phyloP scores from a whole-genome alignment of 2,113 vertebrate genomes.

The Phrynosoma blainvillii region DNA sequence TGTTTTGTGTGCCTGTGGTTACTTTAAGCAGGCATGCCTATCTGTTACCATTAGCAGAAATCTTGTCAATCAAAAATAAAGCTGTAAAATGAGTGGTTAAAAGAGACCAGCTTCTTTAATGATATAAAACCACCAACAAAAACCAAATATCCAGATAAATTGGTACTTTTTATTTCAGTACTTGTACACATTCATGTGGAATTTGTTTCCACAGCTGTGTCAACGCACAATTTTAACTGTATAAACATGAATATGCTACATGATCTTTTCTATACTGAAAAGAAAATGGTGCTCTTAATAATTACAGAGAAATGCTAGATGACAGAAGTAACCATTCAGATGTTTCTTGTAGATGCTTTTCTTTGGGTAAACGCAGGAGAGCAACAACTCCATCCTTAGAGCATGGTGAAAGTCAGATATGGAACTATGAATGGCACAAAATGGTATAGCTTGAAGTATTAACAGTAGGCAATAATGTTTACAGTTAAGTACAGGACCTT shows the following conservation, averaged over 20 bases:
- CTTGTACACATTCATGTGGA: constrained; percentile 63
- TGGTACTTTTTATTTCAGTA: constrained; percentile 34
- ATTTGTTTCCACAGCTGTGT: constrained; percentile 55
- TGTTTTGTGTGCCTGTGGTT: constrained; percentile 50
- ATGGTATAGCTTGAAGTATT: background rate
- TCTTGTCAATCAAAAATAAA: constrained; percentile 78
- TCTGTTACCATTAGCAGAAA: constrained; percentile 59
- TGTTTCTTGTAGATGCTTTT: constrained; percentile 34
- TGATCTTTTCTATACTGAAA: constrained; percentile 28
- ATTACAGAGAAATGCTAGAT: constrained; percentile 45
- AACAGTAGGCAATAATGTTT: background rate
- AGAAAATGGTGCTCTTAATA: constrained; percentile 44
- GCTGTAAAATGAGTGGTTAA: constrained; percentile 73
- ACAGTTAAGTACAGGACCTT: constrained; percentile 43
- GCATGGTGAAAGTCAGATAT: constrained; percentile 52
- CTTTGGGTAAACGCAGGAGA: constrained; percentile 57
- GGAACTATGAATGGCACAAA: background rate
- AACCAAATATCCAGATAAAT: constrained; percentile 46
- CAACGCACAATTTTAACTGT: constrained; percentile 58
- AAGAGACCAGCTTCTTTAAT: constrained; percentile 78
- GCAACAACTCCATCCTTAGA: constrained; percentile 38
- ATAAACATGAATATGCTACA: constrained; percentile 46
- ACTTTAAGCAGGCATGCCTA: constrained; percentile 58
- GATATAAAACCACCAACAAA: constrained; percentile 62
- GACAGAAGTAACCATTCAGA: constrained; percentile 44